Base-by-base conservation (phyloP, 1,140 invertebrate genomes). In the Drosophila pandora region DNA sequence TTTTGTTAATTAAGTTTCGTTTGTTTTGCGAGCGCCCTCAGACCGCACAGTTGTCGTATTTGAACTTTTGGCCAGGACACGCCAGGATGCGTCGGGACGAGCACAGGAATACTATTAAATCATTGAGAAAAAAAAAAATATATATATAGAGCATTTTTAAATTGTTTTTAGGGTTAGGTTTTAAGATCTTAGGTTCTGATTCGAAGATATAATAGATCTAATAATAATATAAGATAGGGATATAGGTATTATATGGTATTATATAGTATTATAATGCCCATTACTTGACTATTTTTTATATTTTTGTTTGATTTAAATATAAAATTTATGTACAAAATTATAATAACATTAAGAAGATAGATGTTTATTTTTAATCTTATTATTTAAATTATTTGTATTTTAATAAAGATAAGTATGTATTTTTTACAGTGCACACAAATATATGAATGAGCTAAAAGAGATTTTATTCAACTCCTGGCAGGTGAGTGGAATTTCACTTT, bases 1-100 rank as follows among this genome's bases (percentile, higher is more conserved):
- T 71, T 77, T 77, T 77, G 73, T 77, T 77, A 77, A 77, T 77
- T 77, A 77, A 77, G 75, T 71, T 77, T 77, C 58, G 73, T 77
- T 77, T 77, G 75, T 77, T 77, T 77, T 76, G 73, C 67, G 39
- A 58, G 64, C 55, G 74, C 73, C 57, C 64, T 76, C 52, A 69
- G 71, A 75, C 62, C 73, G 62, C 72, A 68, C 53, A 53, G 47
- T 75, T 57, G 61, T 76, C 61, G 72, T 65, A 65, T 57, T 74
- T 73, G 67, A 70, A 70, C 60, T 72, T 71, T 67, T 74, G 70
- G 53, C 61, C 71, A 58, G 61, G 69, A 74, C 53, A 65, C 53
- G 41, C 54, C 70, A 53, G 48, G 47, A 58, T 76, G 43, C 53
- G 41, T 54, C 70, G 47, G 48, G 47, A 58, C 68, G 43, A 56